Evolutionary conservation across 2,888 invertebrate genomes (phyloP).

Genomic region (Sminthurinus aureus): DNA sequence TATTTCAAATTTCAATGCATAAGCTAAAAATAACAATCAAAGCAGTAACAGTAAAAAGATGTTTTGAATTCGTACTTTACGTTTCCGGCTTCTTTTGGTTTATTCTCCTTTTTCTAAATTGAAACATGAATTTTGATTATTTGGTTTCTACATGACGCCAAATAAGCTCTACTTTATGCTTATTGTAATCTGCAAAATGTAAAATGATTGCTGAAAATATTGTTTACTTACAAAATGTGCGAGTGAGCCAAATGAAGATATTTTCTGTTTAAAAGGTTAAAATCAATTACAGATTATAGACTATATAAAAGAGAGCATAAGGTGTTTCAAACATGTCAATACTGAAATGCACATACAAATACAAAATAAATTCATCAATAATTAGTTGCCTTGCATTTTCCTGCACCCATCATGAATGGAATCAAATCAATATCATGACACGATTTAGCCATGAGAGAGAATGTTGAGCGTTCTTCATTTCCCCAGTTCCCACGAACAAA

Average conservation of each 20-base stretch:
- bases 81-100: conserved; percentile 62
- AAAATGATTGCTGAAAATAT: too few relatives aligned
- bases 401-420: conserved; percentile 62
- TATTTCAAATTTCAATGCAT: too few relatives aligned
- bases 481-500: conserved; percentile 64
- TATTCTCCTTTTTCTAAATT: conserved; percentile 61
- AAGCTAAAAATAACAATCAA: too few relatives aligned
- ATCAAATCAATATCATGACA: conserved; percentile 66
- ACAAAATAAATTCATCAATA: neutral
- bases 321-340: neutral
- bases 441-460: conserved; percentile 64
- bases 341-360: neutral
- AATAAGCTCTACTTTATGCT: too few relatives aligned
- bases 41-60: neutral
- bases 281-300: conserved; percentile 16
- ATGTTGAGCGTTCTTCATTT: conserved; percentile 62
- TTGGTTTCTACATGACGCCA: too few relatives aligned
- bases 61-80: conserved; percentile 46
- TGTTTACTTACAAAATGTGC: too few relatives aligned
- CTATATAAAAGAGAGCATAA: too few relatives aligned
- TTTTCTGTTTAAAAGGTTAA: conserved; percentile 45
- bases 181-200: too few relatives aligned
- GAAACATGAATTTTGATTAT: too few relatives aligned
- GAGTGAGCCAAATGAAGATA: conserved; percentile 57
- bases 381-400: conserved; percentile 53